phyloP scores from a whole-genome alignment of 1,140 invertebrate species.

The Campoletis sonorensis region DNA sequence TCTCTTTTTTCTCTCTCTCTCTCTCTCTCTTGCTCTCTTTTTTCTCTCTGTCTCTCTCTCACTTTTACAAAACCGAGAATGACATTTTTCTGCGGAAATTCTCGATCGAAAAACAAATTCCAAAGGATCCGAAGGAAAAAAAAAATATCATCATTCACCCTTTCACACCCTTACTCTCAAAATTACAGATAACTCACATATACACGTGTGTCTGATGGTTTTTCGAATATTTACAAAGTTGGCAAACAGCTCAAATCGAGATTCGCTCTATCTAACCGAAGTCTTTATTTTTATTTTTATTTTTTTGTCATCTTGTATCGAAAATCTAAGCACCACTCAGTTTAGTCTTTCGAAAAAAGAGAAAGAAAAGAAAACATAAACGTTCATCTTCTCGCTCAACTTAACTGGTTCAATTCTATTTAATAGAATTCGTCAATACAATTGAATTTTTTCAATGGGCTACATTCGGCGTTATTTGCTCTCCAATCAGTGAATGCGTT shows the following conservation, averaged over 20 bases:
- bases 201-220: not conserved
- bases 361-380: not conserved
- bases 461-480: not conserved
- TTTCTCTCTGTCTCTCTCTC: not conserved
- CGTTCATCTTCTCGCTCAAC: not conserved
- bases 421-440: not conserved
- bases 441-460: not conserved
- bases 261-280: not conserved
- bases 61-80: not conserved
- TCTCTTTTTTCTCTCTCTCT: not conserved
- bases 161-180: not conserved
- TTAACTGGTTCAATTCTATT: not conserved
- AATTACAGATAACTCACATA: not conserved
- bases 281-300: not conserved
- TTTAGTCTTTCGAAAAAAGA: not conserved
- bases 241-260: not conserved
- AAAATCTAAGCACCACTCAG: not conserved
- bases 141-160: not conserved
- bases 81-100: not conserved
- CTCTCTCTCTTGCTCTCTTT: not conserved
- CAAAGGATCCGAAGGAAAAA: not conserved
- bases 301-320: not conserved
- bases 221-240: constrained; percentile 6
- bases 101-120: not conserved
- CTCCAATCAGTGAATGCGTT: not conserved